Evolutionary conservation across 2,888 invertebrate genomes (phyloP), one percentile per base, ranked within the genome.

Genomic region (Subacronicta megacephala): DNA sequence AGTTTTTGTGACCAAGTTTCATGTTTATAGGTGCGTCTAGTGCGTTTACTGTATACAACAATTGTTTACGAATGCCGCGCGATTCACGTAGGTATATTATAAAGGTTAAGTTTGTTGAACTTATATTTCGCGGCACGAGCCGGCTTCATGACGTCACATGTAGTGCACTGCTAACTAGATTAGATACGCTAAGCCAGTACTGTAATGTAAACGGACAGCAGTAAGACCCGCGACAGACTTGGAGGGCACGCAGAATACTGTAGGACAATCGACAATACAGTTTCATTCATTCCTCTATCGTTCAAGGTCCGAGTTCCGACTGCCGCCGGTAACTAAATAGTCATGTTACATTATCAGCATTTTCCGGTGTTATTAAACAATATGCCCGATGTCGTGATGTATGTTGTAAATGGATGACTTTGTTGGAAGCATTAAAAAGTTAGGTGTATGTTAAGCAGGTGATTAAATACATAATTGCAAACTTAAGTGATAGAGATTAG

Each of bases 41-140:
- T 80, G 78, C 61, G 63, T 68, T 71, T 64, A 53, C 47, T 62
- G 51, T 62, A 72, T 75, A 62, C 62, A 77, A 62, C 62, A 71
- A 68, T 77, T 82, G 65, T 73, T 76, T 70, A 62, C 53, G 49
- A 52, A 58, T 72, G 56, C 53, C 65, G 57, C 43, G 62, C 41
- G 66, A 64, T 76, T 80, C 78, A 78, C 68, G 68, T n/a, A n/a
- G n/a, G n/a, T 59, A 50, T 71, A 66, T 56, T 63, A 74, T 75
- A 80, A 78, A 83, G 84, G 84, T 86, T 84, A 88, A 88, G 92
- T 92, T 93, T 92, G 88, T 90, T 92, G 92, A 93, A 92, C 92
- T 93, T 91, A 68, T 38, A 64, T 89, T 90, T 85, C 82, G 80
- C 78, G 80, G 78, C 86, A 82, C 84, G 81, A 80, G 83, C 82